phyloP scores from a whole-genome alignment of 2,888 invertebrate genomes.

The Microdon myrmicae region DNA sequence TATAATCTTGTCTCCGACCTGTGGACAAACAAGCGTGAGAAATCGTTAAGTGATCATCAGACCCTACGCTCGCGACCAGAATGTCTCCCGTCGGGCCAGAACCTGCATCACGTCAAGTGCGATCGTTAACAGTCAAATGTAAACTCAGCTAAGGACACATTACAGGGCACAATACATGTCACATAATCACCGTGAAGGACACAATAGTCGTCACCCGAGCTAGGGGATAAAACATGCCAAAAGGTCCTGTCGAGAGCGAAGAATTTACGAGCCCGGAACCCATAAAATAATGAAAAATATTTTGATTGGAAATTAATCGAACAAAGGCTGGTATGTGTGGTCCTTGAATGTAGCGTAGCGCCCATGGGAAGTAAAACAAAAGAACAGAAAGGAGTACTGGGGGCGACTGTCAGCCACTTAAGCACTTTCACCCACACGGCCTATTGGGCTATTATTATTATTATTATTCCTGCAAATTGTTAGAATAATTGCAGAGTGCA shows the following conservation, averaged over 20 bases:
- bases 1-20: conserved; percentile 9
- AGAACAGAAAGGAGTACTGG: too few species aligned
- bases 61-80: conserved; percentile 41
- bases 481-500: conserved; percentile 32
- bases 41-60: conserved; percentile 31
- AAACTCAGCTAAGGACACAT: conserved; percentile 40
- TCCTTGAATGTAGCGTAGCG: conserved; percentile 20
- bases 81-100: conserved; percentile 28
- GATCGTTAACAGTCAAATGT: conserved; percentile 28
- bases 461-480: neutral
- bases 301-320: conserved; percentile 52
- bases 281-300: conserved; percentile 48
- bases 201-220: conserved; percentile 16
- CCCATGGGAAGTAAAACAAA: conserved; percentile 39
- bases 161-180: conserved; percentile 36
- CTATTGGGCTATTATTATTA: conserved; percentile 3
- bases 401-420: conserved; percentile 1
- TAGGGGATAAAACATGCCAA: conserved; percentile 1
- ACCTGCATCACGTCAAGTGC: conserved; percentile 34
- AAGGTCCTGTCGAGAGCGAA: conserved; percentile 19
- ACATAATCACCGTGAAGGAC: conserved; percentile 47
- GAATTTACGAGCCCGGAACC: conserved; percentile 39
- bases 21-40: conserved; percentile 45
- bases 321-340: conserved; percentile 42
- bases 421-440: conserved; percentile 9